Base-by-base conservation (phyloP, 2,888 invertebrate genomes). In the Ennomos quercinarius region DNA sequence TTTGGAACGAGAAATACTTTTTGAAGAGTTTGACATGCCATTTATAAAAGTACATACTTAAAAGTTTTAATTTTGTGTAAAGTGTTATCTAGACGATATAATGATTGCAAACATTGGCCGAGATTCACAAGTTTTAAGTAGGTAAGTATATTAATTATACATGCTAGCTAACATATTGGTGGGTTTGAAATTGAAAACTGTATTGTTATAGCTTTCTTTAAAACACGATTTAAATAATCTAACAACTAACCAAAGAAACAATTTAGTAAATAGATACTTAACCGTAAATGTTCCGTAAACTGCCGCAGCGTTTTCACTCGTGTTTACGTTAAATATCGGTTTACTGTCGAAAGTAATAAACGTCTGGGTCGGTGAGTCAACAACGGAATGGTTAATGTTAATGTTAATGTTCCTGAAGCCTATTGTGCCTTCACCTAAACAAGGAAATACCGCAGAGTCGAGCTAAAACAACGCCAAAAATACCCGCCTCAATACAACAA, bases 381-480 rank as follows among this genome's bases (percentile, higher is more conserved):
- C 70, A 70, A 71, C 66, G 58, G 62, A 72, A 67, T 68, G 71
- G 65, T 71, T 72, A 73, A 78, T 75, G 76, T 73, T 72, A 66
- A n/a, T n/a, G n/a, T n/a, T n/a, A n/a, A n/a, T n/a, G n/a, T n/a
- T n/a, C n/a, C 64, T 58, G 61, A 68, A 72, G 71, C 72, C 72
- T 72, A 77, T 76, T 75, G 75, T 73, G 64, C 70, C 55, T 70
- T 68, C 67, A 74, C 61, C 77, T 80, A 83, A 84, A 86, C 84
- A 84, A 82, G 86, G 85, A 86, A 86, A 84, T 80, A 71, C 77
- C 76, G 74, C 66, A 67, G 75, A 64, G 72, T 70, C 58, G 66
- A 70, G 74, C 75, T 79, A 78, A 82, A 79, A 81, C 79, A 78
- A 76, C 69, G 77, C 84, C 82, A 74, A 84, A 85, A 86, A 86